These are phyloP conservation scores for Drosophila azteca DNA, from an alignment of 1,140 invertebrate species.

Conservation along the genomic window DNA sequence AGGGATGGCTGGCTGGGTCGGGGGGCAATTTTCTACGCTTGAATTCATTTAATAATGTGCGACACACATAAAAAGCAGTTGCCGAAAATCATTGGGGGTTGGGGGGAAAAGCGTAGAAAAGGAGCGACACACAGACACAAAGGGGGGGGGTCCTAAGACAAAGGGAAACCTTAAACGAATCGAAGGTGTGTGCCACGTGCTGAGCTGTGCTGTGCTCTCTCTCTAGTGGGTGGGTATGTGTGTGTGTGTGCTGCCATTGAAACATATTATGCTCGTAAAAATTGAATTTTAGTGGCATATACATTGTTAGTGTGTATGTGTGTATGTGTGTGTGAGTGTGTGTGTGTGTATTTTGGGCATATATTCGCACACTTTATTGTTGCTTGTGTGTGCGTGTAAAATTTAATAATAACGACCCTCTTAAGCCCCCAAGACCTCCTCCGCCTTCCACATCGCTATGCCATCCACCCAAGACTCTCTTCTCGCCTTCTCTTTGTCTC, in stretches of 20 bases:
- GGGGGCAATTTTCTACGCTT: conserved; percentile 70
- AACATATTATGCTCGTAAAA: conserved; percentile 81
- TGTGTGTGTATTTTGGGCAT: conserved; percentile 61
- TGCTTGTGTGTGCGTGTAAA: conserved; percentile 60
- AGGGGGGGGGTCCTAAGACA: conserved; percentile 23
- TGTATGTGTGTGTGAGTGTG: conserved; percentile 13
- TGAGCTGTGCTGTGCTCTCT: neutral
- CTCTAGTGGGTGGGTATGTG: too few relatives aligned
- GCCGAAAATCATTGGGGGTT: conserved; percentile 67
- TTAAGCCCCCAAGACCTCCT: conserved; percentile 63
- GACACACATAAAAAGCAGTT: conserved; percentile 79
- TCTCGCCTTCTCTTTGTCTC: conserved; percentile 3
- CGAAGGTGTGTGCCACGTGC: conserved; percentile 24
- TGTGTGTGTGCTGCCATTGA: conserved; percentile 71
- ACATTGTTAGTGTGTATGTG: conserved; percentile 35
- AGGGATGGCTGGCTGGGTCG: neutral
- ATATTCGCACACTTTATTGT: conserved; percentile 72
- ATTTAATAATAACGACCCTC: conserved; percentile 80
- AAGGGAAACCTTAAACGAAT: conserved; percentile 27
- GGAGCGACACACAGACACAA: conserved; percentile 10
- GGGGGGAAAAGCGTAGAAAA: conserved; percentile 8
- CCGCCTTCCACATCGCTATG: conserved; percentile 29
- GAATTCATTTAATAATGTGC: conserved; percentile 81
- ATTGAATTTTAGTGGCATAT: conserved; percentile 77
- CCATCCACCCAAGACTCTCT: conserved; percentile 40